Evolutionary conservation across 2,888 invertebrate genomes (phyloP).

Genomic region (Athalia rosae): DNA sequence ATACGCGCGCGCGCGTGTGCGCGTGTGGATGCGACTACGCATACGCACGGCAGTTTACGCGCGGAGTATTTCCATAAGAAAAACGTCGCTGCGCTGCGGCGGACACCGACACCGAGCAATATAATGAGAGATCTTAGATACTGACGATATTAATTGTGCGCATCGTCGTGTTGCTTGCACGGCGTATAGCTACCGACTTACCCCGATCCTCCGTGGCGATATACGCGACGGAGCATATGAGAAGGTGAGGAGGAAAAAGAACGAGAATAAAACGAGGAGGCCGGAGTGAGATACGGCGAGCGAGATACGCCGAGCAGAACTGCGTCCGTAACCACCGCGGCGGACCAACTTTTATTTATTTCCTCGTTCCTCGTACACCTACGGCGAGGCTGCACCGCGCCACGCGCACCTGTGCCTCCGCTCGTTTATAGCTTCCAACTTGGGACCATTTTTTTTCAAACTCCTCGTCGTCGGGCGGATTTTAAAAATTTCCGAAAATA

Average conservation of each 20-base stretch:
- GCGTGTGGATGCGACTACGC: no score
- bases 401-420: constrained; percentile 34
- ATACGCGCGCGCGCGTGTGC: no score
- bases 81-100: constrained; percentile 36
- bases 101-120: constrained; percentile 61
- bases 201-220: constrained; percentile 67
- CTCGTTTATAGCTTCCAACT: neutral
- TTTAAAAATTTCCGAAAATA: neutral
- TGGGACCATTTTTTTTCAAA: constrained; percentile 4
- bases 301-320: constrained; percentile 34
- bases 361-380: constrained; percentile 22
- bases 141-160: constrained; percentile 72
- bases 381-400: constrained; percentile 1
- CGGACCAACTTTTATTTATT: constrained; percentile 38
- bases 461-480: neutral
- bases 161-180: constrained; percentile 66
- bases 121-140: constrained; percentile 74
- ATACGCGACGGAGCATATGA: neutral
- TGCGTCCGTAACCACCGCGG: constrained; percentile 25
- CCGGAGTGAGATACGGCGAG: constrained; percentile 15
- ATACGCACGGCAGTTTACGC: no score
- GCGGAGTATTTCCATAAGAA: neutral
- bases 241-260: no score
- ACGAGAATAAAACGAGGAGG: no score
- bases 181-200: constrained; percentile 66